Evolutionary conservation across 2,888 invertebrate genomes (phyloP).

Genomic region (Ecliptopera silaceata): DNA sequence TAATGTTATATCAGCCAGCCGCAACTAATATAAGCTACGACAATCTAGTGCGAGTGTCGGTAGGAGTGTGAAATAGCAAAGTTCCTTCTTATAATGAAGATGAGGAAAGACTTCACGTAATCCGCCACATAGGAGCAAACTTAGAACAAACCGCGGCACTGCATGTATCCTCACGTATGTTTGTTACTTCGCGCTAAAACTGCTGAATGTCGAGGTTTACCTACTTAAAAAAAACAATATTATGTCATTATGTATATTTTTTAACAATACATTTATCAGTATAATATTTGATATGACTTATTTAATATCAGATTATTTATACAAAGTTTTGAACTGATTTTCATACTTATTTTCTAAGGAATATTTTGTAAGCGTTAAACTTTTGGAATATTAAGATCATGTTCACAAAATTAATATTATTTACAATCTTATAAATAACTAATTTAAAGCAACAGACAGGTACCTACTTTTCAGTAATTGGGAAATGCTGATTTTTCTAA

Average conservation of each 20-base stretch:
- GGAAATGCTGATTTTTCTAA: no score
- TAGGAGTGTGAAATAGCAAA: conserved; percentile 68
- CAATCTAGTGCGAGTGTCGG: conserved; percentile 53
- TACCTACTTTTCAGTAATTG: no score
- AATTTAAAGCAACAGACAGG: neutral
- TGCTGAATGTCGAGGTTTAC: neutral
- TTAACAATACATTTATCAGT: conserved; percentile 10
- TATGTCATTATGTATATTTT: neutral
- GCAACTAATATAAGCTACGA: conserved; percentile 33
- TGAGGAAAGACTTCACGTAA: conserved; percentile 68
- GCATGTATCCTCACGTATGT: conserved; percentile 50
- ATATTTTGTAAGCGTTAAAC: neutral
- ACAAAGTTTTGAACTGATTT: conserved; percentile 1
- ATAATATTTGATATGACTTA: conserved; percentile 8
- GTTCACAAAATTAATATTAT: neutral
- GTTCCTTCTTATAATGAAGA: conserved; percentile 77
- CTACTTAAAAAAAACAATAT: no score
- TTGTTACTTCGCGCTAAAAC: conserved; percentile 34
- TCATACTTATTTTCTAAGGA: neutral
- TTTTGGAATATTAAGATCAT: neutral
- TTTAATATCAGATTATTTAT: conserved; percentile 3
- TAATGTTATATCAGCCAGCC: neutral
- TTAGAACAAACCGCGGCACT: conserved; percentile 57
- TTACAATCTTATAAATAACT: neutral
- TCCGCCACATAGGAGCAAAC: conserved; percentile 66